Conservation (phyloP, 2,888 invertebrate species). For the Belgica antarctica region DNA sequence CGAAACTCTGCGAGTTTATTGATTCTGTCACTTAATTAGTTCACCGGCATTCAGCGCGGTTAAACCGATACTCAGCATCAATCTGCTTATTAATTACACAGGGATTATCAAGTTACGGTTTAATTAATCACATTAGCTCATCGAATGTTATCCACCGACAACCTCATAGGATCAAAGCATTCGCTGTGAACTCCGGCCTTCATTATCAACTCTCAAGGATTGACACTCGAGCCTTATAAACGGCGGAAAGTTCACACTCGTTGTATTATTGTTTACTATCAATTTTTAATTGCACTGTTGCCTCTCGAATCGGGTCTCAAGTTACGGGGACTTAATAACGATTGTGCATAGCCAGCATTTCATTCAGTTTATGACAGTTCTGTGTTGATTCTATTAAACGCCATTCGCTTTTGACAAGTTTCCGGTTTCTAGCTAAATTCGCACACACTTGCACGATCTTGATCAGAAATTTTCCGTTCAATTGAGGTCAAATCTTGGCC, state of each 20-base stretch:
- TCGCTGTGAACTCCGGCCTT: no score
- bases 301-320: background rate
- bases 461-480: background rate
- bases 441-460: background rate
- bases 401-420: background rate
- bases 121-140: no score
- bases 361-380: background rate
- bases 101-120: no score
- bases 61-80: no score
- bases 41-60: no score
- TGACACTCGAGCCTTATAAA: background rate
- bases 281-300: background rate
- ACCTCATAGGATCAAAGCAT: no score
- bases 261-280: background rate
- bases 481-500: no score
- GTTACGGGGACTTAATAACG: constrained; percentile 1
- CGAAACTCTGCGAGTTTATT: no score
- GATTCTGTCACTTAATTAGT: no score
- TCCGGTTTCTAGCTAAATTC: background rate
- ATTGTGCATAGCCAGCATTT: no score
- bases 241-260: background rate
- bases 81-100: no score
- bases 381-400: background rate
- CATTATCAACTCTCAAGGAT: background rate
- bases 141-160: no score